A percentile compares a stretch with the other conserved stretches of the same genome.
Evolutionary conservation across 23 tunicate genomes (phyloP).

Genomic region (Trididemnum nubilum): DNA sequence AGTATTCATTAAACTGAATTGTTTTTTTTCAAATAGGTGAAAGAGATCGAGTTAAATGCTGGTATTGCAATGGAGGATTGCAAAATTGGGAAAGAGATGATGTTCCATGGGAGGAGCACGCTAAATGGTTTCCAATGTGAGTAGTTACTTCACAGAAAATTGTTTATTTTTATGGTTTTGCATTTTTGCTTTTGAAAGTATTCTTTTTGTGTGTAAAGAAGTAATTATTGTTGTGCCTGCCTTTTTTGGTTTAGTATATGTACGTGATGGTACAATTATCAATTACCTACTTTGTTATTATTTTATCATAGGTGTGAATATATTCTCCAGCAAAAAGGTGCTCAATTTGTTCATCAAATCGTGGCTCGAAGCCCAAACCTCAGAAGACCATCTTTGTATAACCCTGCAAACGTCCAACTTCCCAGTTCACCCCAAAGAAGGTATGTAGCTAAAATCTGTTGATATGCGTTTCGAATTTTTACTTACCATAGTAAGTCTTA

Average conservation of each 20-base stretch:
- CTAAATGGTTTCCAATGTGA: constrained; percentile 73
- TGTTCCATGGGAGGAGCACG: constrained; percentile 55
- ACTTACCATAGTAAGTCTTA: too few species aligned
- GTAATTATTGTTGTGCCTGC: background rate
- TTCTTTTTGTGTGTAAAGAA: too few species aligned
- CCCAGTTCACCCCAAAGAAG: background rate
- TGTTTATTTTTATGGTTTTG: too few species aligned
- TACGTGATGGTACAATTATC: background rate
- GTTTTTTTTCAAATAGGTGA: constrained; percentile 15
- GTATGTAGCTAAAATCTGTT: background rate
- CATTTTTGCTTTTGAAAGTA: too few species aligned
- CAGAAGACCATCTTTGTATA: constrained; percentile 23
- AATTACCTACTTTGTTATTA: background rate
- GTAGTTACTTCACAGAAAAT: background rate
- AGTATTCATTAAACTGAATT: too few species aligned
- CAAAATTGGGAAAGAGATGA: constrained; percentile 57
- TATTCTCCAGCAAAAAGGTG: constrained; percentile 34
- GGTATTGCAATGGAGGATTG: constrained; percentile 63
- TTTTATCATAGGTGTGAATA: constrained; percentile 34
- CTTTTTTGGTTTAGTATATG: background rate
- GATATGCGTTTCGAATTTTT: too few species aligned
- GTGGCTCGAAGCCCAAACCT: constrained; percentile 26
- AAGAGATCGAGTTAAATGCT: constrained; percentile 61
- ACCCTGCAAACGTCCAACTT: constrained; percentile 6
- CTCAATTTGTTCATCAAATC: constrained; percentile 29